Conservation (phyloP, 1,140 invertebrate genomes). For the Augochlora pura region DNA sequence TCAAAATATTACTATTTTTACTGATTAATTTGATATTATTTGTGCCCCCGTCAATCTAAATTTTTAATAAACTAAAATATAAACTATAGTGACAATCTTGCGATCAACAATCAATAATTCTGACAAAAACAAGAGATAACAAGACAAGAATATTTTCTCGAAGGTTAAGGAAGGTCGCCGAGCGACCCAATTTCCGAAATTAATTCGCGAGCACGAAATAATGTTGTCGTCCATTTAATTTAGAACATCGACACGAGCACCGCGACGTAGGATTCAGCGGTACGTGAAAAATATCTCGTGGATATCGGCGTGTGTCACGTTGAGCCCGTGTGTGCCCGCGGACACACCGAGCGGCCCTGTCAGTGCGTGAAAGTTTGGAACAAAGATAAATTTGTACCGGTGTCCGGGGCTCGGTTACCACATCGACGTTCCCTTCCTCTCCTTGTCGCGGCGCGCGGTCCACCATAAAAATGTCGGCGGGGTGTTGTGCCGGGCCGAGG, state of each 20-base stretch:
- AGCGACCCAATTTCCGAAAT: no score
- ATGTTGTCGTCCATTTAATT: no score
- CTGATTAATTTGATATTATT: no score
- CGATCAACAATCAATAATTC: no score
- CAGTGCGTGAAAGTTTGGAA: slow-evolving; percentile 74
- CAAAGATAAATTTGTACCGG: slow-evolving; percentile 77
- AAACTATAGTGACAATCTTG: no score
- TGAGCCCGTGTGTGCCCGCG: slow-evolving; percentile 57
- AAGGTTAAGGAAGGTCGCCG: no score
- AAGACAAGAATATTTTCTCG: no score
- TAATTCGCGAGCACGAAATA: no score
- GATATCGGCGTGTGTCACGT: slow-evolving; percentile 65
- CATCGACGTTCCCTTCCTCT: slow-evolving; percentile 45
- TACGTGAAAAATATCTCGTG: slow-evolving; percentile 56
- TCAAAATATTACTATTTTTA: no score
- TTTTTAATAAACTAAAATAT: no score
- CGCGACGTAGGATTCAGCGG: background rate
- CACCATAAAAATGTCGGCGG: slow-evolving; percentile 45
- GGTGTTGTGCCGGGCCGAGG: slow-evolving; percentile 37
- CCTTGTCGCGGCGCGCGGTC: slow-evolving; percentile 7
- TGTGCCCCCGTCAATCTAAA: no score
- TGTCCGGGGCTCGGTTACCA: slow-evolving; percentile 60
- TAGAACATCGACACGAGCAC: background rate
- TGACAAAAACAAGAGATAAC: no score
- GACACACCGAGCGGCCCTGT: slow-evolving; percentile 61